Evolutionary conservation across 1,140 invertebrate species (phyloP).

Genomic region (Apis mellifera): DNA sequence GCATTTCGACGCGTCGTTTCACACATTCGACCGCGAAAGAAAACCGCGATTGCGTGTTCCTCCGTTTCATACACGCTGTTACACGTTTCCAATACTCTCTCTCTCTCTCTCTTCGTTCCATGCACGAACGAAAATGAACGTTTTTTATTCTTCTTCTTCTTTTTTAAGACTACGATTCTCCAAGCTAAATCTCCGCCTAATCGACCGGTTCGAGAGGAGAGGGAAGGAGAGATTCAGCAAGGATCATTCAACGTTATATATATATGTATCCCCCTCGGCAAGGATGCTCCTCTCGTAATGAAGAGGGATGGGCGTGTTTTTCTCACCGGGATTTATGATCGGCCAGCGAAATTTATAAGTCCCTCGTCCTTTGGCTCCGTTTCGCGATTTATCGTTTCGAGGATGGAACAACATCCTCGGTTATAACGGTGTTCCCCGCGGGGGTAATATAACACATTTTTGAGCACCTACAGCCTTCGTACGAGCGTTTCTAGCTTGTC

Average conservation of each 20-base stretch:
- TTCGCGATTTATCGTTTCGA: constrained; percentile 23
- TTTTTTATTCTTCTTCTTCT: no score
- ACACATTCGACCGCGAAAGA: constrained; percentile 33
- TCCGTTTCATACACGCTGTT: no score
- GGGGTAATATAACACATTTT: not conserved
- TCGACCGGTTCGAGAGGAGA: not conserved
- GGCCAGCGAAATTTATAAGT: constrained; percentile 20
- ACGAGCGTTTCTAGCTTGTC: no score
- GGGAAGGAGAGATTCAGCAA: not conserved
- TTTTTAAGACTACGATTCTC: constrained; percentile 9
- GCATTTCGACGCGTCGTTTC: constrained; percentile 54
- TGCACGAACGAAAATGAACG: no score
- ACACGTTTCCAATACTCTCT: no score
- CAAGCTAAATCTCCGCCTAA: not conserved
- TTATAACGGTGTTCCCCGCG: constrained; percentile 9
- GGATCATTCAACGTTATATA: not conserved
- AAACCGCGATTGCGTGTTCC: constrained; percentile 46
- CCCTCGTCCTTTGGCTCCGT: constrained; percentile 19
- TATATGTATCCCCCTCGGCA: not conserved
- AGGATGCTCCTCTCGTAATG: constrained; percentile 26
- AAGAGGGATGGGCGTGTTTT: constrained; percentile 43
- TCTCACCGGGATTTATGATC: constrained; percentile 37
- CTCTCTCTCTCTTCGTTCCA: no score
- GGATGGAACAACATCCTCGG: not conserved
- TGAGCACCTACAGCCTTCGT: no score